Percentiles rank a stretch among this genome's conserved stretches.
Evolutionary conservation across 2,797 vertebrate genomes (phyloP).

Genomic region (Phoebastria nigripes): DNA sequence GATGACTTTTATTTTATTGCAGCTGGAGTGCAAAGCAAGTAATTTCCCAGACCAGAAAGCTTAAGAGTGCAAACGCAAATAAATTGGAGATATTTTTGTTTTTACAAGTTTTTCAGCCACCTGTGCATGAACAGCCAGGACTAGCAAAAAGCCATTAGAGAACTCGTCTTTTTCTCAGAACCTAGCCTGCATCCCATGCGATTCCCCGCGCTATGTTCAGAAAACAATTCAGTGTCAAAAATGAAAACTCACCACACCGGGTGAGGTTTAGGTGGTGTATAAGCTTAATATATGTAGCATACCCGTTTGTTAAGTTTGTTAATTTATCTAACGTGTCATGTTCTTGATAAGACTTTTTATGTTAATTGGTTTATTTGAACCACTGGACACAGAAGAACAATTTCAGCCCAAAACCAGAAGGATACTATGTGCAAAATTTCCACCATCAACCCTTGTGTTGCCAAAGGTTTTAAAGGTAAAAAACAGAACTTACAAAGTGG

Average conservation of each 20-base stretch:
- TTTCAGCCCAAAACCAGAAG: slow-evolving; percentile 52
- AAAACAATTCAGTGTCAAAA: slow-evolving; percentile 1
- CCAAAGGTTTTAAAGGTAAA: slow-evolving; percentile 54
- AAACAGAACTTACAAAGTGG: slow-evolving; percentile 75
- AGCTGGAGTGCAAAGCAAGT: neutral
- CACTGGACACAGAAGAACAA: slow-evolving; percentile 27
- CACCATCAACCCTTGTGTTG: slow-evolving; percentile 28
- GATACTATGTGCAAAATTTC: slow-evolving; percentile 26
- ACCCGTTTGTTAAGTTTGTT: neutral
- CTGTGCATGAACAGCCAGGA: neutral
- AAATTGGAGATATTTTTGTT: neutral
- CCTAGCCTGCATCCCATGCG: neutral
- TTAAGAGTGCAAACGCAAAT: neutral
- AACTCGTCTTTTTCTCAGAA: neutral
- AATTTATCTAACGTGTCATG: neutral
- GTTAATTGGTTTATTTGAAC: slow-evolving; percentile 19
- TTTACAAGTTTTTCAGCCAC: neutral
- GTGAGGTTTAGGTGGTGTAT: neutral
- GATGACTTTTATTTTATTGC: neutral
- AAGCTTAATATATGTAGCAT: neutral
- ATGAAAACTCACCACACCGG: neutral
- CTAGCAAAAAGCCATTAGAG: neutral
- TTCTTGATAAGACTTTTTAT: neutral
- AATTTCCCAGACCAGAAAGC: neutral
- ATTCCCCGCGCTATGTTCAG: neutral